phyloP scores from a whole-genome alignment of 1,140 invertebrate genomes.

The Bombus turneri region DNA sequence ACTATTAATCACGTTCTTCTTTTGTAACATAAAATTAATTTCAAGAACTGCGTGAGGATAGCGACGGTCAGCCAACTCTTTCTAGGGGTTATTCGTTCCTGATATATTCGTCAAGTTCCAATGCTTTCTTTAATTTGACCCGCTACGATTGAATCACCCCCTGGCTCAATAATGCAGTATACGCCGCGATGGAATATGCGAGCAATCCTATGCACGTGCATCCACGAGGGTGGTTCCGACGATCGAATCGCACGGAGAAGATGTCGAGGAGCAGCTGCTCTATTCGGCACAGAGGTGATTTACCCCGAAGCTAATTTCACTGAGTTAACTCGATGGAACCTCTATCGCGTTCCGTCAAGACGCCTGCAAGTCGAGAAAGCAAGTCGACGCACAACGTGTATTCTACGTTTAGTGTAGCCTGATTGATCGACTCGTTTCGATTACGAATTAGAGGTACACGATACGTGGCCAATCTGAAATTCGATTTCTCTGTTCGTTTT shows the following conservation, averaged over 20 bases:
- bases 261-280: conserved; percentile 22
- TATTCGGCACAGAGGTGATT: conserved; percentile 63
- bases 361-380: conserved; percentile 1
- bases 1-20: too few relatives aligned
- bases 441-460: not conserved
- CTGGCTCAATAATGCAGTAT: not conserved
- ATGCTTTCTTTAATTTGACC: not conserved
- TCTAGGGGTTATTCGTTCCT: too few relatives aligned
- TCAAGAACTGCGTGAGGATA: too few relatives aligned
- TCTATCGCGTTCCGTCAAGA: too few relatives aligned
- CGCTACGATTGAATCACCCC: not conserved
- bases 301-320: conserved; percentile 55
- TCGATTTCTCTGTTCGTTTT: not conserved
- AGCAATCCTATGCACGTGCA: conserved; percentile 10
- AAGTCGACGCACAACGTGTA: not conserved
- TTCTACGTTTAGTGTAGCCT: not conserved
- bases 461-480: not conserved
- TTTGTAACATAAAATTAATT: too few relatives aligned
- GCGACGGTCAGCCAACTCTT: too few relatives aligned
- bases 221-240: not conserved
- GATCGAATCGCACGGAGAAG: conserved; percentile 27
- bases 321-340: conserved; percentile 56
- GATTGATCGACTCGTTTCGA: conserved; percentile 10
- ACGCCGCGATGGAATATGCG: not conserved
- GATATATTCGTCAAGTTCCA: not conserved